Conservation (phyloP, 2,797 vertebrate genomes). For the Coilia nasus region DNA sequence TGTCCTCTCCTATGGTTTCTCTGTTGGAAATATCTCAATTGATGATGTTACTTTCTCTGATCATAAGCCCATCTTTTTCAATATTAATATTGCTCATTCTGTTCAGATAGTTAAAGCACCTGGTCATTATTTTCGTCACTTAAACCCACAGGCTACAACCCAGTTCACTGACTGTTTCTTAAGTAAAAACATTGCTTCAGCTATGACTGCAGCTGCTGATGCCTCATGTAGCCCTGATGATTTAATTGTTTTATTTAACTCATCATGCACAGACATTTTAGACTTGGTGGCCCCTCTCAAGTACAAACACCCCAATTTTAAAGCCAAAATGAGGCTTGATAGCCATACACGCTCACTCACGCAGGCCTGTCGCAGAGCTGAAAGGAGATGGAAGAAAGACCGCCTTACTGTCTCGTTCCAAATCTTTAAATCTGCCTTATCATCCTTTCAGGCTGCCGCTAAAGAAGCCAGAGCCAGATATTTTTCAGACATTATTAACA, state of each 20-base stretch:
- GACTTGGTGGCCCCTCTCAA: not conserved
- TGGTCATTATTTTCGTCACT: not conserved
- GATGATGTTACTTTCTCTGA: too few species aligned
- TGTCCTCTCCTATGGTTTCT: too few species aligned
- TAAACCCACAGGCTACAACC: not conserved
- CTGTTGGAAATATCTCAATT: too few species aligned
- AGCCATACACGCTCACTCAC: not conserved
- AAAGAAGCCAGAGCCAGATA: too few species aligned
- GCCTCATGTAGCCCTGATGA: not conserved
- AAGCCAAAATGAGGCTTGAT: not conserved
- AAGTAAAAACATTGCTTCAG: not conserved
- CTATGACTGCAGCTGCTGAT: not conserved
- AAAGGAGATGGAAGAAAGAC: conserved; percentile 1
- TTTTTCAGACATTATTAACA: too few species aligned
- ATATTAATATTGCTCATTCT: not conserved
- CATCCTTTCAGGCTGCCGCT: too few species aligned
- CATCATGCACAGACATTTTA: not conserved
- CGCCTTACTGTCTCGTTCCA: not conserved
- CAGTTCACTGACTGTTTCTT: not conserved
- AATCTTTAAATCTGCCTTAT: too few species aligned
- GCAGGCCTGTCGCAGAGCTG: not conserved
- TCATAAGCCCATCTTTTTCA: too few species aligned
- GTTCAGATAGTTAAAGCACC: not conserved
- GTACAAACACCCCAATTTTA: conserved; percentile 3
- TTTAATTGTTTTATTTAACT: not conserved